Conservation (phyloP, 2,113 vertebrate genomes). For the Otis tarda region DNA sequence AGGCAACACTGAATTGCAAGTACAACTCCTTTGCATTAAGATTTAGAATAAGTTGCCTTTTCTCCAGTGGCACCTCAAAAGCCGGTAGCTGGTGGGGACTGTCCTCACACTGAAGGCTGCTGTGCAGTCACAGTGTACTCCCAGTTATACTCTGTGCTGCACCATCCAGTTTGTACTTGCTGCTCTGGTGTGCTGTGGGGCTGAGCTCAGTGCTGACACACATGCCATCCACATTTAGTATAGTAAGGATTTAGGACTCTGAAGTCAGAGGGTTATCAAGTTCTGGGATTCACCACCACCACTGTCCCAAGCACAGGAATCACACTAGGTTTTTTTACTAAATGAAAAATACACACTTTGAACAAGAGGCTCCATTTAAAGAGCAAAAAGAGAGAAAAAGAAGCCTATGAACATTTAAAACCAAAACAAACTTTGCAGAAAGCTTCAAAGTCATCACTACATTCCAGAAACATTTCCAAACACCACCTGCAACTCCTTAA, state of each 20-base stretch:
- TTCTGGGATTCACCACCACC: background rate
- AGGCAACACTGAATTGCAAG: background rate
- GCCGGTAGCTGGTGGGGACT: background rate
- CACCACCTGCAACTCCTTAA: conserved; percentile 26
- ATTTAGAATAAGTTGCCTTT: background rate
- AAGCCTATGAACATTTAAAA: background rate
- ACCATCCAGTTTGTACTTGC: background rate
- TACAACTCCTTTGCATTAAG: background rate
- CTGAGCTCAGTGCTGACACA: accelerated
- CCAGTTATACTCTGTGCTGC: background rate
- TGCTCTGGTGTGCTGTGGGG: background rate
- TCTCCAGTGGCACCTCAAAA: background rate
- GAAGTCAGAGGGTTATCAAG: background rate
- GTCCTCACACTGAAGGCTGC: background rate
- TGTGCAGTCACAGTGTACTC: background rate
- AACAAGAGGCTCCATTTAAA: background rate
- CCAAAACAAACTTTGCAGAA: background rate
- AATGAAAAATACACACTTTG: background rate
- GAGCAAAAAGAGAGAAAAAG: background rate
- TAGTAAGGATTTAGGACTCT: accelerated
- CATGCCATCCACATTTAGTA: background rate
- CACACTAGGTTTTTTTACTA: background rate
- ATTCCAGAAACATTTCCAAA: conserved; percentile 19
- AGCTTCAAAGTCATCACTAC: background rate
- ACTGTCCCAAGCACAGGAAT: background rate